phyloP scores from a whole-genome alignment of 2,797 vertebrate genomes.

The Alauda arvensis region DNA sequence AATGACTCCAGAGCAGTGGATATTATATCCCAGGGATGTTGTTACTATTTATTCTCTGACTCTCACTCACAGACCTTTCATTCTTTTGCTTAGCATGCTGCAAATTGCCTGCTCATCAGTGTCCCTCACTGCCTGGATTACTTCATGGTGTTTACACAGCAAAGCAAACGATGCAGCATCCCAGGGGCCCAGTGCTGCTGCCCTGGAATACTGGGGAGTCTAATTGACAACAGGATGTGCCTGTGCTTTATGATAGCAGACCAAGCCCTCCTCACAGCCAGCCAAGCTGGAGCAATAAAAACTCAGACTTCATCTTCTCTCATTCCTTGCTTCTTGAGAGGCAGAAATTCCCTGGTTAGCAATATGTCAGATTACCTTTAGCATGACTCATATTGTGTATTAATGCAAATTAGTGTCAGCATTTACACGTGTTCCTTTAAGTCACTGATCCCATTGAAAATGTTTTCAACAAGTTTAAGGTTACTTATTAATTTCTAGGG shows the following conservation, averaged over 20 bases:
- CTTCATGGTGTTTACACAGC: conserved; percentile 46
- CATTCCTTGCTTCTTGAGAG: not conserved
- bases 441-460: conserved; percentile 6
- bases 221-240: conserved; percentile 43
- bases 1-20: conserved; percentile 10
- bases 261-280: not conserved
- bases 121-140: conserved; percentile 11
- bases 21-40: conserved; percentile 40
- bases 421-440: not conserved
- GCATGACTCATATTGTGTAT: not conserved
- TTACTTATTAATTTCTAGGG: conserved; percentile 12
- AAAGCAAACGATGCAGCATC: conserved; percentile 42
- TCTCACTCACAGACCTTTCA: conserved; percentile 9
- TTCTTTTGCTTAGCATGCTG: not conserved
- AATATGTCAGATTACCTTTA: not conserved
- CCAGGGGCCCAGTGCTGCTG: conserved; percentile 32
- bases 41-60: conserved; percentile 31
- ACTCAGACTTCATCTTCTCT: not conserved
- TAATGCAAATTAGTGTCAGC: not conserved
- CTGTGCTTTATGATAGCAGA: conserved; percentile 22
- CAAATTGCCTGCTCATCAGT: conserved; percentile 38
- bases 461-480: not conserved
- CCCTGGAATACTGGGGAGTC: conserved; percentile 3
- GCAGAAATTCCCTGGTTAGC: not conserved
- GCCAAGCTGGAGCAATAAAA: conserved; percentile 20